phyloP scores from a whole-genome alignment of 2,113 vertebrate species.

The Plecturocebus donacophilus region DNA sequence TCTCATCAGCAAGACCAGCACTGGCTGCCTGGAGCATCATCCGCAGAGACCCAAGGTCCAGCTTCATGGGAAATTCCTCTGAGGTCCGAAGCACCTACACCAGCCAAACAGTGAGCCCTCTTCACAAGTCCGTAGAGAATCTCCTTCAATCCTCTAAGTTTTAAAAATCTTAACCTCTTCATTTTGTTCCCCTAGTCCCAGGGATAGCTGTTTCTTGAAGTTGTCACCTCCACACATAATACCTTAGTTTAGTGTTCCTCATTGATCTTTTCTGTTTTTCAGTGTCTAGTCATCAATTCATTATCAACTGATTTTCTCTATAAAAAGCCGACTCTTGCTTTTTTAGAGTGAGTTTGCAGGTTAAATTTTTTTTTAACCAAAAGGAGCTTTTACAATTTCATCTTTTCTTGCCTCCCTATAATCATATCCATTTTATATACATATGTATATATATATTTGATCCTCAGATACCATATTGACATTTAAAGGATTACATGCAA shows the following conservation, averaged over 20 bases:
- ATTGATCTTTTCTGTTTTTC: background rate
- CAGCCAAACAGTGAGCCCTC: background rate
- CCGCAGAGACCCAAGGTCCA: background rate
- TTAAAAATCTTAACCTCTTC: background rate
- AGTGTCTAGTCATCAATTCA: background rate
- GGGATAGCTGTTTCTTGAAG: background rate
- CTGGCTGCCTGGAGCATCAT: background rate
- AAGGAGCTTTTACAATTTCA: background rate
- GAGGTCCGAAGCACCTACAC: background rate
- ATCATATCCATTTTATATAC: background rate
- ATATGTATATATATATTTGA: background rate
- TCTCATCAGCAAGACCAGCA: background rate
- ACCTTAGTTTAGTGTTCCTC: background rate
- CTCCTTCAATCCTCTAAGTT: background rate
- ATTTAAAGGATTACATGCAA: background rate
- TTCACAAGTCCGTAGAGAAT: accelerated
- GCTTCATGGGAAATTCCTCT: background rate
- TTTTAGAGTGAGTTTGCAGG: background rate
- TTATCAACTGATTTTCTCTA: background rate
- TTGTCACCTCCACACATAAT: too few species aligned
- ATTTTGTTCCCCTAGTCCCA: background rate
- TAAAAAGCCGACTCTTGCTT: background rate
- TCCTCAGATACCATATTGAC: background rate
- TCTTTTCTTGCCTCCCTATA: background rate
- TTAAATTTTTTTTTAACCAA: background rate